A percentile compares a stretch with the other conserved stretches of the same genome.
These are phyloP conservation scores for Strigamia maritima DNA, from an alignment of 2,888 invertebrate genomes.

Conservation along the genomic window DNA sequence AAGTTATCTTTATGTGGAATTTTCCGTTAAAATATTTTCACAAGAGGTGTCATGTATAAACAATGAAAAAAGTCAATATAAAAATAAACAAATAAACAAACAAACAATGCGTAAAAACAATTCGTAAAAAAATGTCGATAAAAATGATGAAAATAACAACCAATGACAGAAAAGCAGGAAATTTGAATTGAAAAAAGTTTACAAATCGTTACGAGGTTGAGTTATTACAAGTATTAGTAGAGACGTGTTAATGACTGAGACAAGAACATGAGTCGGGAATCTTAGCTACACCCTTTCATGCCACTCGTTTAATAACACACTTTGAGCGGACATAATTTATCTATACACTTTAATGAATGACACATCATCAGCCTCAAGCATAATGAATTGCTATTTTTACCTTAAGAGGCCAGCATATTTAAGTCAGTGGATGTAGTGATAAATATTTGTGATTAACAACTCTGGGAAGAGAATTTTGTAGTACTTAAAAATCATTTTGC, in stretches of 20 bases:
- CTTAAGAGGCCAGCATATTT: not conserved
- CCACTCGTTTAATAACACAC: not conserved
- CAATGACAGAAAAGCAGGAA: not conserved
- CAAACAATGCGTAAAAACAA: not conserved
- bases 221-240: conserved; percentile 8
- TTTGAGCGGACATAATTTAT: not conserved
- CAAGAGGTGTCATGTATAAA: conserved; percentile 13
- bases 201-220: not conserved
- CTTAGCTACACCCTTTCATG: conserved; percentile 8
- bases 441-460: conserved; percentile 22
- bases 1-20: conserved; percentile 17
- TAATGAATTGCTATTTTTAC: conserved; percentile 25
- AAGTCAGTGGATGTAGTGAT: not conserved
- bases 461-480: not conserved
- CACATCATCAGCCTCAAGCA: not conserved
- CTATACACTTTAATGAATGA: not conserved
- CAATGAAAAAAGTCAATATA: not conserved
- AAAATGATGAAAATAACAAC: not conserved
- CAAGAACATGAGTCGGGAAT: not conserved
- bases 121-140: not conserved
- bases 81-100: not conserved
- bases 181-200: not conserved
- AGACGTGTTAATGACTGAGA: not conserved
- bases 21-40: conserved; percentile 27
- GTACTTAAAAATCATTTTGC: not conserved